Evolutionary conservation across 2,888 invertebrate genomes (phyloP), one percentile per base, ranked within the genome.

Genomic region (Schizotus pectinicornis): DNA sequence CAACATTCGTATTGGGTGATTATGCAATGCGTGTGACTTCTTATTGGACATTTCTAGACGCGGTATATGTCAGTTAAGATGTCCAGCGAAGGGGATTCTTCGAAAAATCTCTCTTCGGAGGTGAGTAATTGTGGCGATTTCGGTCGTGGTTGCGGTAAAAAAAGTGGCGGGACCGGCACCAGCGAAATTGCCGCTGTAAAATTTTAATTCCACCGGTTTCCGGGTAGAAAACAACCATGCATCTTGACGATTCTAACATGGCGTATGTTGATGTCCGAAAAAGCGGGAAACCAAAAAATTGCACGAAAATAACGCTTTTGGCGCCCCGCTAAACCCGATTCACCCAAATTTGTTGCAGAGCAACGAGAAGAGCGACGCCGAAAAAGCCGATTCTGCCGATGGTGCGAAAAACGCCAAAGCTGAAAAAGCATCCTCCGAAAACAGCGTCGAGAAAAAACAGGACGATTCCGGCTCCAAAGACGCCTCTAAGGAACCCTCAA

Each of bases 61-160:
- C 77, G 76, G 77, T 75, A 70, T 68, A 70, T 73, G 76, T 73
- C 73, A 74, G 74, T 71, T 71, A 67, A 75, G 71, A 80, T 80
- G 80, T 80, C 80, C 68, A 77, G 76, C 65, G 79, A 80, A 71
- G 77, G 77, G 68, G 80, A 79, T 77, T 79, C 77, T 67, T 69
- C 74, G 56, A 79, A 80, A 77, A 76, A 74, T 71, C 72, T 72
- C 51, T 70, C 74, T 55, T 67, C 74, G 56, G 79, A 79, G 77
- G 80, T 79, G 74, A 72, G 72, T 73, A 67, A 13, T 45, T 35
- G 42, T 48, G 5, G 22, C 22, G 5, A 22, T 22, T 22, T 22
- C 5, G 3, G 2, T 3, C 22, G 22, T 22, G 30, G 13, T 31
- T 45, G 37, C 46, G 35, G 9, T 46, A 5, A 5, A 5, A 22